Conservation (phyloP, 2,113 vertebrate genomes). For the Okapia johnstoni region DNA sequence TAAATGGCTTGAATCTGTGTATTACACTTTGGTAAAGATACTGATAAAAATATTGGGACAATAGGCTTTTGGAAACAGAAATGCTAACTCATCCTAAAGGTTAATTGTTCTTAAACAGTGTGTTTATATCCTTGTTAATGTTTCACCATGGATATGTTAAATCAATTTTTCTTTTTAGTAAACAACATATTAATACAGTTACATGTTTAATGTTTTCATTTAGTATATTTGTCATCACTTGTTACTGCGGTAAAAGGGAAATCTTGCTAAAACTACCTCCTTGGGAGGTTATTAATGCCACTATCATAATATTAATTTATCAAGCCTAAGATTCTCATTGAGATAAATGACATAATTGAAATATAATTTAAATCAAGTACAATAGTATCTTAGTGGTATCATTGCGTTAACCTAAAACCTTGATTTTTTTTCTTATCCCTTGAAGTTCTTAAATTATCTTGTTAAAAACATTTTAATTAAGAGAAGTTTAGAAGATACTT, state of each 20-base stretch:
- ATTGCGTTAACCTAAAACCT: slow-evolving; percentile 24
- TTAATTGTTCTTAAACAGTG: slow-evolving; percentile 68
- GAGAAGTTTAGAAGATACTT: slow-evolving; percentile 19
- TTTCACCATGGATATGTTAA: slow-evolving; percentile 69
- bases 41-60: slow-evolving; percentile 48
- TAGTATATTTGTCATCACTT: slow-evolving; percentile 68
- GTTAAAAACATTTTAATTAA: slow-evolving; percentile 44
- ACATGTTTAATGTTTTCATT: slow-evolving; percentile 74
- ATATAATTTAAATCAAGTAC: slow-evolving; percentile 16
- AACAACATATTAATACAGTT: slow-evolving; percentile 64
- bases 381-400: slow-evolving; percentile 12
- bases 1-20: slow-evolving; percentile 39
- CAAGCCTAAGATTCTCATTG: slow-evolving; percentile 16
- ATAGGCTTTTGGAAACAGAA: slow-evolving; percentile 71
- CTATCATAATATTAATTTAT: not conserved
- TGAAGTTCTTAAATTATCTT: slow-evolving; percentile 54
- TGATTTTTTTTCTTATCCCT: not conserved
- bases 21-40: not conserved
- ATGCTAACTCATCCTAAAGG: slow-evolving; percentile 79
- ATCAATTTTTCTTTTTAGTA: slow-evolving; percentile 51
- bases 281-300: slow-evolving; percentile 7
- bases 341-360: slow-evolving; percentile 62
- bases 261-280: slow-evolving; percentile 16
- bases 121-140: slow-evolving; percentile 69
- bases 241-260: slow-evolving; percentile 33